A percentile compares a stretch with the other conserved stretches of the same genome.
phyloP scores from a whole-genome alignment of 2,888 invertebrate genomes.

The Tillus elongatus region DNA sequence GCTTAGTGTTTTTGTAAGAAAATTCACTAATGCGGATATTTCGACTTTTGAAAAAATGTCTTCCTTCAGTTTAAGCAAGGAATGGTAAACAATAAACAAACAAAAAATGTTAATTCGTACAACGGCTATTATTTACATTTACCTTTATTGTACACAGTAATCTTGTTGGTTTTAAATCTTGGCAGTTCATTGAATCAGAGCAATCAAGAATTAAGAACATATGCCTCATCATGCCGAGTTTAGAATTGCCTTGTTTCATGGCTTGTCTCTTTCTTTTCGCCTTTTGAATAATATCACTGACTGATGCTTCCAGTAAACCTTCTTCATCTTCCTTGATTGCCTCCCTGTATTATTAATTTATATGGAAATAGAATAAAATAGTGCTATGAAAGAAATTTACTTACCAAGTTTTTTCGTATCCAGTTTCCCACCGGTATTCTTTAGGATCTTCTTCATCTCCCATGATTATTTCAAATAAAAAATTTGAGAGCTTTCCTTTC shows the following conservation, averaged over 20 bases:
- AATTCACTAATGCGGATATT: too few species aligned
- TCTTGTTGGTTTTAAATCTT: constrained; percentile 90
- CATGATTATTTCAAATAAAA: constrained; percentile 46
- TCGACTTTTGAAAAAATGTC: too few species aligned
- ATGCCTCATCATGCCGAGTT: constrained; percentile 98
- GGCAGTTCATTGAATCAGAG: constrained; percentile 89
- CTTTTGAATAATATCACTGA: constrained; percentile 84
- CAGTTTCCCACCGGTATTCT: constrained; percentile 91
- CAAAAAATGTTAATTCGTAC: too few species aligned
- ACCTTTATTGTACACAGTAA: constrained; percentile 82
- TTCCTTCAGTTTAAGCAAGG: too few species aligned
- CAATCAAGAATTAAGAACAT: constrained; percentile 85
- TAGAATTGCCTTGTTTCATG: constrained; percentile 64
- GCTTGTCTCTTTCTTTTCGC: constrained; percentile 72
- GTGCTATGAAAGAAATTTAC: constrained; percentile 18
- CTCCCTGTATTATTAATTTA: constrained; percentile 54
- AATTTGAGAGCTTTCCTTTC: too few species aligned
- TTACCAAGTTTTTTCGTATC: constrained; percentile 91
- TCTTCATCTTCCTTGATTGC: constrained; percentile 93
- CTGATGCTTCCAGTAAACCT: constrained; percentile 81
- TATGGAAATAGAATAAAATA: constrained; percentile 7
- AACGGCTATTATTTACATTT: too few species aligned
- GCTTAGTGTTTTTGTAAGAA: too few species aligned
- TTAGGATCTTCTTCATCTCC: constrained; percentile 76
- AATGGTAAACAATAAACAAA: too few species aligned